Conservation (phyloP, 2,888 invertebrate genomes). For the Scaptomyza caliginosa region DNA sequence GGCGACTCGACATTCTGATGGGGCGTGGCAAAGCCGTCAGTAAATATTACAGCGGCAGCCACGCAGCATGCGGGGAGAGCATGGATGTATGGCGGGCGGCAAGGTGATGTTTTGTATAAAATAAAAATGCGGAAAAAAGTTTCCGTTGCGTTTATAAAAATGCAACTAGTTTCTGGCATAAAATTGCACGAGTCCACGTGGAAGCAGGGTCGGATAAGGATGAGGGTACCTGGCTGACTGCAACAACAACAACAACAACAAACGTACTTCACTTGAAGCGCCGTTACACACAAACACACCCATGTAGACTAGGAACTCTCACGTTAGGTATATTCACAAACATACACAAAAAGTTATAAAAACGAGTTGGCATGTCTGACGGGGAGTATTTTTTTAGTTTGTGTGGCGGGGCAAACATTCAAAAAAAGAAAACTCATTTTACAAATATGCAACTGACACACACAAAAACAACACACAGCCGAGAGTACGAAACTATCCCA, state of each 20-base stretch:
- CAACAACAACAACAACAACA: constrained; percentile 12
- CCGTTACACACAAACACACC: constrained; percentile 25
- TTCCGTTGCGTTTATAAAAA: constrained; percentile 67
- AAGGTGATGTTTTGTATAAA: constrained; percentile 18
- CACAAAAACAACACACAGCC: neutral
- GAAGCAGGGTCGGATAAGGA: constrained; percentile 44
- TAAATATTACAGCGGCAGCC: constrained; percentile 68
- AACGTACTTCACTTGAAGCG: constrained; percentile 38
- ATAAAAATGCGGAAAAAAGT: constrained; percentile 54
- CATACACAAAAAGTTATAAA: constrained; percentile 49
- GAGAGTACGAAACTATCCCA: neutral
- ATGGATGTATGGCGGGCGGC: too few relatives aligned
- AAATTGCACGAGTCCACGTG: constrained; percentile 39
- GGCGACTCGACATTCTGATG: neutral
- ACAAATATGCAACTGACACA: constrained; percentile 35
- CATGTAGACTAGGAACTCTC: constrained; percentile 2
- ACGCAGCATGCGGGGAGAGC: constrained; percentile 37
- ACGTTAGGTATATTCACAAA: constrained; percentile 10
- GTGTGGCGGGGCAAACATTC: neutral
- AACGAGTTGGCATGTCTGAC: constrained; percentile 49
- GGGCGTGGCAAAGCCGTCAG: constrained; percentile 47
- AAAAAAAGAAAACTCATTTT: constrained; percentile 27
- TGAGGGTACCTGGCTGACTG: constrained; percentile 48
- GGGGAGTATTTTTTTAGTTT: neutral
- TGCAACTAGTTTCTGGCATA: constrained; percentile 68